A percentile compares a stretch with the other conserved stretches of the same genome.
Conservation (phyloP, 35 echinoderm and acorn worm genomes). For the Holothuria glaberrima region DNA sequence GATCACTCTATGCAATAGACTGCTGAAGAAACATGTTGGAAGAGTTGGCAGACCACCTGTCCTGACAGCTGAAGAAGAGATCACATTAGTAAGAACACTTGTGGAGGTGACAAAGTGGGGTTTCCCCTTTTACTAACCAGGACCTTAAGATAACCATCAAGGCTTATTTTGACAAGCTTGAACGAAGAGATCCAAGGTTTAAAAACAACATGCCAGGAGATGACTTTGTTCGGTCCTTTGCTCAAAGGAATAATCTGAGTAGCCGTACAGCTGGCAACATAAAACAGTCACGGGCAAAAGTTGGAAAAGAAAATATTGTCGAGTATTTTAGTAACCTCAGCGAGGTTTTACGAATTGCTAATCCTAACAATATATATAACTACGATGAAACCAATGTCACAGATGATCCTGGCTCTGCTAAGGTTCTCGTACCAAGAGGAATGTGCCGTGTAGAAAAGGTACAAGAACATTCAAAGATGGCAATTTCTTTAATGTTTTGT, state of each 20-base stretch:
- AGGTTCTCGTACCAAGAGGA: conserved; percentile 2
- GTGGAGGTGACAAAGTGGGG: conserved; percentile 8
- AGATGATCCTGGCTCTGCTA: conserved; percentile 14
- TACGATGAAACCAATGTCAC: conserved; percentile 55
- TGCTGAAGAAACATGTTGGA: background rate
- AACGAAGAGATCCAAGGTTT: background rate
- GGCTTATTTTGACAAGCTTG: conserved; percentile 16
- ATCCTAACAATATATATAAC: conserved; percentile 1
- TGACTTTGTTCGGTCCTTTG: background rate
- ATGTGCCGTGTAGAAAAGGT: background rate
- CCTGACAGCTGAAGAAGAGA: background rate
- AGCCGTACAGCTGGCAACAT: conserved; percentile 16
- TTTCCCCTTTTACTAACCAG: background rate
- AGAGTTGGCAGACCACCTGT: conserved; percentile 26
- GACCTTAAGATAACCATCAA: conserved; percentile 17
- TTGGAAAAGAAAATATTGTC: background rate
- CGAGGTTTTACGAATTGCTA: background rate
- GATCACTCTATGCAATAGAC: background rate
- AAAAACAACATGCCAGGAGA: conserved; percentile 36
- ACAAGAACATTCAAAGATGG: conserved; percentile 33
- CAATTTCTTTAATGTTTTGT: conserved; percentile 27
- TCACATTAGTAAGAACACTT: background rate
- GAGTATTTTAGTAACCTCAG: background rate
- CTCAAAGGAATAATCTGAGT: background rate
- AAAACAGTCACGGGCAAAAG: conserved; percentile 5